Conservation (phyloP, 2,113 vertebrate species). For the Lepus americanus region DNA sequence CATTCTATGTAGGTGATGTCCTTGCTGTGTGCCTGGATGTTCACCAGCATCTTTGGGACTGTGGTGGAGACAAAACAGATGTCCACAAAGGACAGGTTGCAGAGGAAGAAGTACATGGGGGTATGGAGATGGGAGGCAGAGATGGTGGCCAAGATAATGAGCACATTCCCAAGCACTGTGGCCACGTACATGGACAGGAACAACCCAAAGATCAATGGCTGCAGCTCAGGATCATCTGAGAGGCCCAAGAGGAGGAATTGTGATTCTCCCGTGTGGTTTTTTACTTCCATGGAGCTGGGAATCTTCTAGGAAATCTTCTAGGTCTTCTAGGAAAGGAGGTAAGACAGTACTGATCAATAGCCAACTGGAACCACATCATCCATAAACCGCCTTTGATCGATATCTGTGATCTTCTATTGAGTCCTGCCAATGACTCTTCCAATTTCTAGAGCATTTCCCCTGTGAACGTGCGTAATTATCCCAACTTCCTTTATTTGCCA, state of each 20-base stretch:
- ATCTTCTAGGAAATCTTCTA: too few species aligned
- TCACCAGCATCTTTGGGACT: not conserved
- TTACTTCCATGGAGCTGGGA: not conserved
- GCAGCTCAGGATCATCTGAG: slow-evolving; percentile 2
- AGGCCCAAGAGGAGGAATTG: slow-evolving; percentile 46
- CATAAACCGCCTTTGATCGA: not conserved
- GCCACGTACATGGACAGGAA: not conserved
- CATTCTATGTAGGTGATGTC: slow-evolving; percentile 11
- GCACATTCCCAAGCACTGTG: not conserved
- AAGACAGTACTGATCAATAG: not conserved
- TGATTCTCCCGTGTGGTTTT: not conserved
- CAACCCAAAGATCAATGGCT: not conserved
- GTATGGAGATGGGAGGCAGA: not conserved
- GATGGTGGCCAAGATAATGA: not conserved
- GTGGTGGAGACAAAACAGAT: not conserved
- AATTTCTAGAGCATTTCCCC: not conserved
- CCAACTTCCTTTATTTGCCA: too few species aligned
- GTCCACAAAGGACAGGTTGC: not conserved
- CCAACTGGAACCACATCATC: not conserved
- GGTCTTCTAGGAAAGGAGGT: not conserved
- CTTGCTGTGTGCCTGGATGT: slow-evolving; percentile 12
- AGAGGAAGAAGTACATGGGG: not conserved
- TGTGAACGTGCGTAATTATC: not conserved
- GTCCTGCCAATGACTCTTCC: not conserved
- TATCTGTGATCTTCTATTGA: not conserved